Evolutionary conservation across 2,113 vertebrate genomes (phyloP).

Genomic region (Heterocephalus glaber): DNA sequence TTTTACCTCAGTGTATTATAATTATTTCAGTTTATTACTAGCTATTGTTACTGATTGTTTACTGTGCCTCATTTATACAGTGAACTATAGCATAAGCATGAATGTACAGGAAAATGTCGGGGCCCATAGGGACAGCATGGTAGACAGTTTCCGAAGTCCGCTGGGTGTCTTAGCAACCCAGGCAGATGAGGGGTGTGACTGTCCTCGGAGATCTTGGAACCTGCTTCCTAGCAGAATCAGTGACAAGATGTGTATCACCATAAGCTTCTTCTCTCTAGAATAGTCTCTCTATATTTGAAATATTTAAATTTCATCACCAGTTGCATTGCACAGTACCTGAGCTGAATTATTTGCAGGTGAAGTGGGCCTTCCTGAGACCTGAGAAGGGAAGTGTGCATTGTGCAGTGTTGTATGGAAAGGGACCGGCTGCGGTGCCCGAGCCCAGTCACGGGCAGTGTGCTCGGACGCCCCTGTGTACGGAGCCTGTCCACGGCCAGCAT

Average conservation of each 20-base stretch:
- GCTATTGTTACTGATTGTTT: background rate
- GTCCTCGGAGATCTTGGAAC: background rate
- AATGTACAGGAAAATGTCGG: background rate
- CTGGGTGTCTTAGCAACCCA: background rate
- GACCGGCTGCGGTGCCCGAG: background rate
- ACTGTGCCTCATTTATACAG: background rate
- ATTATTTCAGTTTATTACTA: background rate
- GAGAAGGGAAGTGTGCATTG: background rate
- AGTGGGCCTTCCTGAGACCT: background rate
- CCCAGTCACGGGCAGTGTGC: background rate
- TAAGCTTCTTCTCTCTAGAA: background rate
- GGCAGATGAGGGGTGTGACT: too few species aligned
- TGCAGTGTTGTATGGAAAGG: background rate
- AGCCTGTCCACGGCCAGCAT: background rate
- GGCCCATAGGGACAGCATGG: too few species aligned
- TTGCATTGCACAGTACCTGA: background rate
- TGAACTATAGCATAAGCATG: background rate
- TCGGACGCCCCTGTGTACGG: background rate
- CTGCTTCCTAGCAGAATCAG: background rate
- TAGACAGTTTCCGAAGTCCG: background rate
- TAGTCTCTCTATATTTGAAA: background rate
- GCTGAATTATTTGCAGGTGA: background rate
- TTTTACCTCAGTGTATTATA: background rate
- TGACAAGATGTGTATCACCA: background rate
- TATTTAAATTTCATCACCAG: background rate